Evolutionary conservation across 2,797 vertebrate species (phyloP).

Genomic region (Sebastes iracundus): DNA sequence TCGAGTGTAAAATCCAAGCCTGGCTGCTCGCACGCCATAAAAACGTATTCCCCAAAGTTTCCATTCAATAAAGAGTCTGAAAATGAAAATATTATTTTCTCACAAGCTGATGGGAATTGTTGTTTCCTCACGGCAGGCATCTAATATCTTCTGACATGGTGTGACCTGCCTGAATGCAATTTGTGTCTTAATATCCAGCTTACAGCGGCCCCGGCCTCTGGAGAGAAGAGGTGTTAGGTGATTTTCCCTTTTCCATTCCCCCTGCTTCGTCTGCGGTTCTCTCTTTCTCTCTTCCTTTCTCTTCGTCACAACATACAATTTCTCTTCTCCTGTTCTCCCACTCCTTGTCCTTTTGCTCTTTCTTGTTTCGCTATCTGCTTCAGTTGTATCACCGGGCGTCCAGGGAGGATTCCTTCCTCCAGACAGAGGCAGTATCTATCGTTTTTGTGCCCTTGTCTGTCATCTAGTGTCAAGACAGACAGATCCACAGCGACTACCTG

Average conservation of each 20-base stretch:
- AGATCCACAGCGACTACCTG: conserved; percentile 80
- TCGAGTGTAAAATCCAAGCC: conserved; percentile 86
- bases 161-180: conserved; percentile 98
- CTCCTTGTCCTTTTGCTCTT: conserved; percentile 35
- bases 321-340: not conserved
- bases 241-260: conserved; percentile 63
- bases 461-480: conserved; percentile 37
- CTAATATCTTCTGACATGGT: conserved; percentile 98
- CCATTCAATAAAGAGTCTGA: conserved; percentile 96
- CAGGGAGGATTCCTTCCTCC: conserved; percentile 69
- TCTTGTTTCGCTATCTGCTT: conserved; percentile 35
- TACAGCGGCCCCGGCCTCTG: conserved; percentile 88
- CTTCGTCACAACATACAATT: conserved; percentile 18
- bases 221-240: conserved; percentile 83
- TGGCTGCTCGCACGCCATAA: conserved; percentile 83
- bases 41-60: conserved; percentile 97
- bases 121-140: conserved; percentile 96
- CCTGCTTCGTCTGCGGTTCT: conserved; percentile 29
- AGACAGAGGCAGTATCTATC: conserved; percentile 78
- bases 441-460: conserved; percentile 64
- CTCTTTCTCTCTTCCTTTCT: not conserved
- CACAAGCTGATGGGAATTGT: conserved; percentile 98
- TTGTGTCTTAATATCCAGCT: conserved; percentile 99
- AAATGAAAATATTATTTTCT: conserved; percentile 99
- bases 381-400: conserved; percentile 56